Conservation (phyloP, 2,797 vertebrate species). For the Onychomys arenicola region DNA sequence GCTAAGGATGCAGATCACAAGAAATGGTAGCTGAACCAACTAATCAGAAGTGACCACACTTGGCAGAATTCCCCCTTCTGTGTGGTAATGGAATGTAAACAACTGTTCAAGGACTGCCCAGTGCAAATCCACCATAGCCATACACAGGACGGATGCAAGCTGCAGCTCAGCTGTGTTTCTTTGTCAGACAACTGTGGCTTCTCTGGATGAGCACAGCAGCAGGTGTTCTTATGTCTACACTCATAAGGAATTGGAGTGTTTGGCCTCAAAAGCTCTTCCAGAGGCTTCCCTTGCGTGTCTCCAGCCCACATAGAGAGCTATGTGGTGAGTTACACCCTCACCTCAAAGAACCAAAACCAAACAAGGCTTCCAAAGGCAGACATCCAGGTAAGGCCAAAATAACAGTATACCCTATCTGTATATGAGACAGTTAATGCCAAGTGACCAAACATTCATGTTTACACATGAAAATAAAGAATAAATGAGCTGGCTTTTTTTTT, state of each 20-base stretch:
- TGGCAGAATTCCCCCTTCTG: not conserved
- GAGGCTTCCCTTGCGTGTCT: not conserved
- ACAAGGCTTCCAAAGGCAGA: not conserved
- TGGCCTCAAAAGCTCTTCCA: not conserved
- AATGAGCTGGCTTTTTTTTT: not conserved
- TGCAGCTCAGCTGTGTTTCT: not conserved
- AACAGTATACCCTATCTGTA: not conserved
- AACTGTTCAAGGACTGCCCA: not conserved
- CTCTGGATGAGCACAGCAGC: not conserved
- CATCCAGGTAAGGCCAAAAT: not conserved
- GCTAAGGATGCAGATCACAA: conserved; percentile 29
- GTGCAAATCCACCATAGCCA: not conserved
- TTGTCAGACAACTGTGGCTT: not conserved
- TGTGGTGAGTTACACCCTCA: not conserved
- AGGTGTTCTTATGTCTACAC: not conserved
- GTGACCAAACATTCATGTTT: not conserved
- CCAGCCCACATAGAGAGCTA: not conserved
- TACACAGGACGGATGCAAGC: too few relatives aligned
- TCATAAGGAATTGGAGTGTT: not conserved
- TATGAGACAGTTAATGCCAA: not conserved
- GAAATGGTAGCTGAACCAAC: not conserved
- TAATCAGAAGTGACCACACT: not conserved
- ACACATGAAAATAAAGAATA: conserved; percentile 25
- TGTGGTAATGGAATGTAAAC: not conserved
- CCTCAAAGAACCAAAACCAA: not conserved